These are phyloP conservation scores for Cygnus olor DNA, from an alignment of 2,797 vertebrate species.

Conservation along the genomic window DNA sequence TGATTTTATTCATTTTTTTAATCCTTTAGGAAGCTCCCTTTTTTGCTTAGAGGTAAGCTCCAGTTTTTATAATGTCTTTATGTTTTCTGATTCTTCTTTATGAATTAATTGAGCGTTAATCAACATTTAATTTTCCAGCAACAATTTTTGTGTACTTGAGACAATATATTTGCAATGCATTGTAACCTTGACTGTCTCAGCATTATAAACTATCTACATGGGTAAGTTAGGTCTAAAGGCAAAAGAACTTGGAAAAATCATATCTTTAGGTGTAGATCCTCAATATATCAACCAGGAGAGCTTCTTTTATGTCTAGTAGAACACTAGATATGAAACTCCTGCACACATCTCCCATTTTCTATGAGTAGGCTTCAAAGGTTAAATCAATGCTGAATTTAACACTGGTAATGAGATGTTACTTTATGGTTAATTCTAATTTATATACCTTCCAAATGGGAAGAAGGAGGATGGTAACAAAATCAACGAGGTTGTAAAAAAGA, in stretches of 20 bases:
- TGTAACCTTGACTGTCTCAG: neutral
- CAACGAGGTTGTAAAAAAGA: neutral
- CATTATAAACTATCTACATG: neutral
- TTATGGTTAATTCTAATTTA: neutral
- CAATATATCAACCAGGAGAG: neutral
- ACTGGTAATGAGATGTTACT: neutral
- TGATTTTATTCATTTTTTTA: neutral
- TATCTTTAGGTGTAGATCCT: neutral
- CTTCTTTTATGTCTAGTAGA: neutral
- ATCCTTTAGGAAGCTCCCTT: neutral
- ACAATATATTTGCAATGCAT: neutral
- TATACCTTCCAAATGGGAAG: neutral
- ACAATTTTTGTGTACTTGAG: neutral
- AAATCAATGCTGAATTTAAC: neutral
- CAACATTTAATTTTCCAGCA: neutral
- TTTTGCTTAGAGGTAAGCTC: neutral
- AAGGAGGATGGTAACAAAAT: neutral
- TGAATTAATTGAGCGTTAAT: neutral
- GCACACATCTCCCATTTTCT: accelerated
- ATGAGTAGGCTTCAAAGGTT: neutral
- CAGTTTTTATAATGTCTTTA: neutral
- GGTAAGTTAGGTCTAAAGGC: neutral
- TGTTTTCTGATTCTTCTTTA: neutral
- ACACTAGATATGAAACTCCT: neutral
- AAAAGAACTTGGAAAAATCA: neutral